A percentile compares a stretch with the other conserved stretches of the same genome.
Evolutionary conservation across 2,797 vertebrate genomes (phyloP).

Genomic region (Chlorospingus semifuscus): DNA sequence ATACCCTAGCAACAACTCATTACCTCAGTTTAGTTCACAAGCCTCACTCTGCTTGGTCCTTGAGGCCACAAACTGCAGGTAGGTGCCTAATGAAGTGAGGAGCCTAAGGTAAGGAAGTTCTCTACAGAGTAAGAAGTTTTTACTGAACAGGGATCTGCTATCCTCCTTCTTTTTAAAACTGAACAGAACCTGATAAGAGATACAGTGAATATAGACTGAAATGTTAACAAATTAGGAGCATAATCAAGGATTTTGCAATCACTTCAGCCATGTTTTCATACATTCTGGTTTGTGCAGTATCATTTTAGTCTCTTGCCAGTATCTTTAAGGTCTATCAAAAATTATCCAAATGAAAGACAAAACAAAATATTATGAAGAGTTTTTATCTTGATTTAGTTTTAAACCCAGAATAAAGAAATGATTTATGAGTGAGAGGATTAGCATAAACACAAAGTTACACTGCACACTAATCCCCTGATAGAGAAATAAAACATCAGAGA

Average conservation of each 20-base stretch:
- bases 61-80: not conserved
- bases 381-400: slow-evolving; percentile 3
- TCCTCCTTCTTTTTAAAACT: not conserved
- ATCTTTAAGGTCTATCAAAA: not conserved
- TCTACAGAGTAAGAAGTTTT: not conserved
- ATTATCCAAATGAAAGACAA: not conserved
- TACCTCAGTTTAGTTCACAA: not conserved
- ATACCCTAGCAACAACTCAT: not conserved
- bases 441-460: not conserved
- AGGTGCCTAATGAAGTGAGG: not conserved
- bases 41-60: not conserved
- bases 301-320: not conserved
- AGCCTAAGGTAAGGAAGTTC: not conserved
- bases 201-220: not conserved
- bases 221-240: not conserved
- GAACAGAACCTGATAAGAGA: not conserved
- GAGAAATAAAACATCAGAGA: not conserved
- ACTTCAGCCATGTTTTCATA: not conserved
- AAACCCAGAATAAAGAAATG: not conserved
- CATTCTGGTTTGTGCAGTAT: not conserved
- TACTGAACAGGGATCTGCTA: not conserved
- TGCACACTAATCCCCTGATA: not conserved
- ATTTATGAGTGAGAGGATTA: not conserved
- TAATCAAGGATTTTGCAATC: not conserved
- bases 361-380: not conserved